Conservation (phyloP, 2,888 invertebrate genomes). For the Rhagium mordax region DNA sequence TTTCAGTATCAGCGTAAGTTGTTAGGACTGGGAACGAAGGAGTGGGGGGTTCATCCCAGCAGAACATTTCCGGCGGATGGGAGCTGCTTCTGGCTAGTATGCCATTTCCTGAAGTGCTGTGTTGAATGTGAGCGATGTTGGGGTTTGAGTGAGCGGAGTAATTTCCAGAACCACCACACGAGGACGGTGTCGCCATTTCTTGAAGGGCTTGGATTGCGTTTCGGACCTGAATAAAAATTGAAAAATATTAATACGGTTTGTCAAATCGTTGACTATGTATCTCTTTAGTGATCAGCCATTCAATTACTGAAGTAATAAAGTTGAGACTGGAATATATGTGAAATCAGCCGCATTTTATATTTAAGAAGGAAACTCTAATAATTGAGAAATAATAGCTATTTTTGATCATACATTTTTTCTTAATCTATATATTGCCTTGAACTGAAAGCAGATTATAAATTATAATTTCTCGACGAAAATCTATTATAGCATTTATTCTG, state of each 20-base stretch:
- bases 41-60: constrained; percentile 75
- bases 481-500: too few relatives aligned
- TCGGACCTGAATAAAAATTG: constrained; percentile 75
- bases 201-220: constrained; percentile 89
- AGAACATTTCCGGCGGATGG: constrained; percentile 89
- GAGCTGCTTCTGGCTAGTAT: constrained; percentile 84
- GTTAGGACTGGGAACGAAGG: constrained; percentile 20
- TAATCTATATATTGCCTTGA: too few relatives aligned
- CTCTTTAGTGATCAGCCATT: too few relatives aligned
- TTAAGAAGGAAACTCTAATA: too few relatives aligned
- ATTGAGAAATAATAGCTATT: too few relatives aligned
- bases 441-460: too few relatives aligned
- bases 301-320: too few relatives aligned
- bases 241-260: not conserved
- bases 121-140: constrained; percentile 71
- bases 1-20: constrained; percentile 65
- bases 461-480: too few relatives aligned
- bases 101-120: constrained; percentile 65
- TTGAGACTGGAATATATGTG: too few relatives aligned
- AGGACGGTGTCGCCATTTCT: constrained; percentile 81
- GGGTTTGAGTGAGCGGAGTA: constrained; percentile 89
- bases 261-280: too few relatives aligned
- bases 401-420: too few relatives aligned
- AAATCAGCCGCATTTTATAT: too few relatives aligned
- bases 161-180: constrained; percentile 65